A percentile compares a stretch with the other conserved stretches of the same genome.
Conservation (phyloP, 2,113 vertebrate species). For the Varanus salvator region DNA sequence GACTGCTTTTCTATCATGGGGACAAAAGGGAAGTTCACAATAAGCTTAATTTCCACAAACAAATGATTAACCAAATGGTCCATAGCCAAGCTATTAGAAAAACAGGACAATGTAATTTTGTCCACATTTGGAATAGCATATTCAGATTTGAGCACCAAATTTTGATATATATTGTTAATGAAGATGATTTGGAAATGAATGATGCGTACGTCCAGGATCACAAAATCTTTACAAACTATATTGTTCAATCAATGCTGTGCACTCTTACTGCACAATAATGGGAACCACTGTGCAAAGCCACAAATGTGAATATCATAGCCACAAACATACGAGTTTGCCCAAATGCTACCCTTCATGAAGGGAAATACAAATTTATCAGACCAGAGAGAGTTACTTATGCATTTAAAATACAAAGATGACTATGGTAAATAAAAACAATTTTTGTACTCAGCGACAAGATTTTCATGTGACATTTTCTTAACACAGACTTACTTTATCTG, state of each 20-base stretch:
- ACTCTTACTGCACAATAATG: neutral
- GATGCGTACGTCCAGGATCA: neutral
- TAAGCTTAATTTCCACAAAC: neutral
- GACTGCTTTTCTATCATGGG: neutral
- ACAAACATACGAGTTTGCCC: neutral
- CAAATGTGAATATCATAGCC: neutral
- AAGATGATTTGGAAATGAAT: neutral
- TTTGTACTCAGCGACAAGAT: neutral
- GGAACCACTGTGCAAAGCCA: neutral
- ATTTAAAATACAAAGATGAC: constrained; percentile 31
- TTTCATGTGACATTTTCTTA: constrained; percentile 20
- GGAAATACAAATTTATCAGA: neutral
- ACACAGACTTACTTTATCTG: constrained; percentile 85
- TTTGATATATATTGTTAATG: neutral
- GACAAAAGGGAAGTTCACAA: neutral
- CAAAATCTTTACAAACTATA: neutral
- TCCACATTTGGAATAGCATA: neutral
- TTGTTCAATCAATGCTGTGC: neutral
- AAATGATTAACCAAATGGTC: neutral
- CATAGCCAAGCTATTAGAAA: neutral
- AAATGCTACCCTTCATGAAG: neutral
- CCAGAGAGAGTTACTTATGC: neutral
- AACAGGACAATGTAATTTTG: neutral
- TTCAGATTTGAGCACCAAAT: neutral
- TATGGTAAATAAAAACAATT: neutral